Conservation (phyloP, 1,140 invertebrate species). For the Drosophila ohnishii region DNA sequence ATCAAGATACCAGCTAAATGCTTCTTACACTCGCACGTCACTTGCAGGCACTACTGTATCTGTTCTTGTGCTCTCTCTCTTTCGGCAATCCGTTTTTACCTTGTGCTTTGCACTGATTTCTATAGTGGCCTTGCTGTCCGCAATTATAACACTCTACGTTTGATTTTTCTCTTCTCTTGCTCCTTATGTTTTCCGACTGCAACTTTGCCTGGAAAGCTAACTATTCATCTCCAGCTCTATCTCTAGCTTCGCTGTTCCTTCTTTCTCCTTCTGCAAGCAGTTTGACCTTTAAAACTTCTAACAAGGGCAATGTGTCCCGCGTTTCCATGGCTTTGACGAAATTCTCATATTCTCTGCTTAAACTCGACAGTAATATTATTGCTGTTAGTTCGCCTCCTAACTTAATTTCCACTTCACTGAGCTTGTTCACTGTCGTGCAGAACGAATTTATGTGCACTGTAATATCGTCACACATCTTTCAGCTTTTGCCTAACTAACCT, state of each 20-base stretch:
- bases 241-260: not conserved
- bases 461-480: not conserved
- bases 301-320: not conserved
- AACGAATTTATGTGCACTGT: not conserved
- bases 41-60: not conserved
- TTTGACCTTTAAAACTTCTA: not conserved
- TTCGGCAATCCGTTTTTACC: too few species aligned
- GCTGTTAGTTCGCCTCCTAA: not conserved
- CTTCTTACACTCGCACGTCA: not conserved
- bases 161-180: not conserved
- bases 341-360: too few species aligned
- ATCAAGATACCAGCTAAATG: constrained; percentile 1
- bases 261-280: too few species aligned
- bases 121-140: not conserved
- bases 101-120: not conserved
- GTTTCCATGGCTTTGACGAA: constrained; percentile 1
- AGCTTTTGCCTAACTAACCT: too few species aligned
- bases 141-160: not conserved
- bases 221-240: not conserved
- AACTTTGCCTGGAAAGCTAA: too few species aligned
- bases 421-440: not conserved
- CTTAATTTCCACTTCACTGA: not conserved
- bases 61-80: too few species aligned
- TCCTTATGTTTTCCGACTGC: not conserved
- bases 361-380: not conserved